Evolutionary conservation across 2,113 vertebrate species (phyloP).

Genomic region (Podarcis raffonei): DNA sequence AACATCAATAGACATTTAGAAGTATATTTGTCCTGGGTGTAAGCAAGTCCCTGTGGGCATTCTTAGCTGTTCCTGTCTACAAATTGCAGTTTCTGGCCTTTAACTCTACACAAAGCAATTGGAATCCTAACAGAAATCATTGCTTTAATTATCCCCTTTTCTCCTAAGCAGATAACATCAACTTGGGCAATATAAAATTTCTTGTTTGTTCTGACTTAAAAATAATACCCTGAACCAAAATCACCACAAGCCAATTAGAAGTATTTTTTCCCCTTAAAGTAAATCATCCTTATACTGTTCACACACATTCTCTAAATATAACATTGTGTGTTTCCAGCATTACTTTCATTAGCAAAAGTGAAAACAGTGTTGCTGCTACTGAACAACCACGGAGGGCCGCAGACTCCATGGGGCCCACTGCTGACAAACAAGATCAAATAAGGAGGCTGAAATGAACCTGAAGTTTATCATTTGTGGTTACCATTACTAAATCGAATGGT

Average conservation of each 20-base stretch:
- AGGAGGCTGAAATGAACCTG: not conserved
- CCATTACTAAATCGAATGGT: not conserved
- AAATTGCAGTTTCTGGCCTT: slow-evolving; percentile 1
- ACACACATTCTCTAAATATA: not conserved
- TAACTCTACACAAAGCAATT: slow-evolving; percentile 37
- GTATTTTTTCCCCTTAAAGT: not conserved
- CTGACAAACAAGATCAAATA: not conserved
- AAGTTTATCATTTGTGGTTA: not conserved
- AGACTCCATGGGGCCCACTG: not conserved
- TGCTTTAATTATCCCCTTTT: slow-evolving; percentile 39
- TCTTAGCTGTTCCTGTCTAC: not conserved
- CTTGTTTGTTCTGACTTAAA: slow-evolving; percentile 10
- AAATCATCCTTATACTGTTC: not conserved
- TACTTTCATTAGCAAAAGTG: slow-evolving; percentile 6
- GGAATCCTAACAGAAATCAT: slow-evolving; percentile 34
- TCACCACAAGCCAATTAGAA: slow-evolving; percentile 35
- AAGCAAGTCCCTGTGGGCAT: not conserved
- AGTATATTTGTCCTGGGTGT: not conserved
- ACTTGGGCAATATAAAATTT: slow-evolving; percentile 42
- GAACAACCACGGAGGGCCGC: slow-evolving; percentile 5
- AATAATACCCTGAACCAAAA: slow-evolving; percentile 43
- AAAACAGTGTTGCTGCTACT: slow-evolving; percentile 27
- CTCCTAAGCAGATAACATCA: slow-evolving; percentile 33
- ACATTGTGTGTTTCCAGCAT: slow-evolving; percentile 13
- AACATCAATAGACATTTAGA: slow-evolving; percentile 12